phyloP scores from a whole-genome alignment of 2,888 invertebrate species.

The Latrodectus hesperus region DNA sequence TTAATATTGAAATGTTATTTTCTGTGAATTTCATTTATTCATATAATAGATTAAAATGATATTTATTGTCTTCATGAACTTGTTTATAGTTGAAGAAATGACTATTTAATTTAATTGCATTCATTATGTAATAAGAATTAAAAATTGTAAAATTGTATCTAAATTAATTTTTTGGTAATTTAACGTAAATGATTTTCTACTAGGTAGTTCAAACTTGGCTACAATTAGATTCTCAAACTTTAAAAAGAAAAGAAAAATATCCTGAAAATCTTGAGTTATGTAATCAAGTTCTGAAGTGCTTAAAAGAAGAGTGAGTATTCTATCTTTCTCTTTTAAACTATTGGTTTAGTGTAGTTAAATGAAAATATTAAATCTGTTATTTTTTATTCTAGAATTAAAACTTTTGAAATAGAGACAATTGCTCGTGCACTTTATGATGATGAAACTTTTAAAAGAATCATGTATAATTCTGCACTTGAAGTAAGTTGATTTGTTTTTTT shows the following conservation, averaged over 20 bases:
- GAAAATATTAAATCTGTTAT: background rate
- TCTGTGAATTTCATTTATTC: too few relatives aligned
- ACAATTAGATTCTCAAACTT: conserved; percentile 20
- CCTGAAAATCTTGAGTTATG: conserved; percentile 14
- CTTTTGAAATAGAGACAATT: conserved; percentile 32
- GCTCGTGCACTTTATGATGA: conserved; percentile 33
- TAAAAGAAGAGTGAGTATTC: conserved; percentile 40
- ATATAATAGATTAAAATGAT: too few relatives aligned
- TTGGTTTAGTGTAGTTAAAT: background rate
- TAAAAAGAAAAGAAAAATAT: background rate
- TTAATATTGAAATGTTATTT: too few relatives aligned
- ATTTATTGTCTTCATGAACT: too few relatives aligned
- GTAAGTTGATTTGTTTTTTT: background rate
- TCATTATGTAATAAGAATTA: too few relatives aligned
- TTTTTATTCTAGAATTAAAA: conserved; percentile 13
- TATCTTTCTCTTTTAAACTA: background rate
- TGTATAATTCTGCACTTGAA: conserved; percentile 22
- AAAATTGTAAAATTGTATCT: too few relatives aligned
- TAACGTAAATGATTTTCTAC: background rate
- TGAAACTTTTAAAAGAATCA: conserved; percentile 29
- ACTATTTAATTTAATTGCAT: too few relatives aligned
- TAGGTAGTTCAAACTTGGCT: conserved; percentile 35
- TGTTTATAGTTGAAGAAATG: too few relatives aligned
- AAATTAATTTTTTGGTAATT: background rate
- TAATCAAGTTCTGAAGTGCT: conserved; percentile 26